Evolutionary conservation across 1,140 invertebrate species (phyloP), one percentile per base, ranked within the genome.

Genomic region (Whitmania pigra): DNA sequence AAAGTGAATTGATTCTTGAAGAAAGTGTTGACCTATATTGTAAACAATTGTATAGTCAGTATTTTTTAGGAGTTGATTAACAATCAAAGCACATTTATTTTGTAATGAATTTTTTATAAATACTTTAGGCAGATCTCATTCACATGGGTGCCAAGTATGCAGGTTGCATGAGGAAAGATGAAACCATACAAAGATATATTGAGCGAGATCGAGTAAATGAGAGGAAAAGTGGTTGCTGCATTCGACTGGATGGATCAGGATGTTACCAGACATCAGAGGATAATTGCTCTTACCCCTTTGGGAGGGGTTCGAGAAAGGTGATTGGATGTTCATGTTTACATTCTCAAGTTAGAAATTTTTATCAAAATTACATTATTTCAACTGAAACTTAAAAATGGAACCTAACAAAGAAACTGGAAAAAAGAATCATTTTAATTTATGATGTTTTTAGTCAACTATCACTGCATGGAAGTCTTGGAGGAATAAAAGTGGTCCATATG

Each of bases 131-230:
- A 67, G 94, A 98, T 83, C 84, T 99, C 55, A 97, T 99, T 76
- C 95, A 97, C 82, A 85, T 98, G 75, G 97, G 97, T 6, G 96
- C 96, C 3, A 99, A 98, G 83, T 99, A 97, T 83, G 91, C 94
- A 0, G 95, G 95, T 0, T 99, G 97, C 82, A 99, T 99, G 96
- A 83, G 95, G 73, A 85, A 88, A 60, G 96, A 99, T 81, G 86
- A 88, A 22, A 90, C 91, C 81, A 92, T 99, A 77, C 87, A 89
- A 66, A 87, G 90, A 73, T 89, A 92, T 75, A 91, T 99, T 74
- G 88, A 90, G 2, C 73, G 74, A 57, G 80, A 80, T 69, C n/a
- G 69, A 49, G 73, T 57, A 1, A 74, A 77, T 54, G 80, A 81
- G 31, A 76, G 74, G 27, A 43, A 63, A 18, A 80, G 80, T 2